phyloP scores from a whole-genome alignment of 2,113 vertebrate species.

The Tragulus kanchil region DNA sequence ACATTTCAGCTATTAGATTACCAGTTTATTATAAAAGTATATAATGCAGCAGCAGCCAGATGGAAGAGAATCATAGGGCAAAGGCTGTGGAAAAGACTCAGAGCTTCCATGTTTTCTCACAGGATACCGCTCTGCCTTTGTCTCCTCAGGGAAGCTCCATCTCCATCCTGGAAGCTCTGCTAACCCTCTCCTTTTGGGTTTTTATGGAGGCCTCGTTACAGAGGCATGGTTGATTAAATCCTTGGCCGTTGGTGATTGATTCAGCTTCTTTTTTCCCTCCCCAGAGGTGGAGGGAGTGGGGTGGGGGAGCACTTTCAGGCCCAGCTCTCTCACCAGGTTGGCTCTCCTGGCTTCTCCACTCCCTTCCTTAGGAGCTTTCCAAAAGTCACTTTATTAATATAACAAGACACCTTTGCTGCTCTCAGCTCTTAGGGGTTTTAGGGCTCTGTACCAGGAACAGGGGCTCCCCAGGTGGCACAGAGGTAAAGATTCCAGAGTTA shows the following conservation, averaged over 20 bases:
- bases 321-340: not conserved
- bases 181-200: not conserved
- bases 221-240: not conserved
- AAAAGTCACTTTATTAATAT: not conserved
- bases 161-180: not conserved
- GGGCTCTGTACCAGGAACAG: not conserved
- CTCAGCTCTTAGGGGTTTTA: not conserved
- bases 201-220: not conserved
- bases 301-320: not conserved
- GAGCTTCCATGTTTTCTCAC: not conserved
- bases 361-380: not conserved
- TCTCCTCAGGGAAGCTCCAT: not conserved
- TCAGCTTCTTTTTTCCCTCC: not conserved
- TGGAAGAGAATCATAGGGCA: not conserved
- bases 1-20: not conserved
- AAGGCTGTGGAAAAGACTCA: not conserved
- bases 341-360: not conserved
- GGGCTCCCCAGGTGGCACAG: not conserved
- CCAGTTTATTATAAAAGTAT: not conserved
- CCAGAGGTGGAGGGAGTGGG: not conserved
- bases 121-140: not conserved
- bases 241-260: not conserved
- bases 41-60: not conserved
- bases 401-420: not conserved
- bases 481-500: too few relatives aligned